phyloP scores from a whole-genome alignment of 2,797 vertebrate species.

The Pipistrellus pipistrellus region DNA sequence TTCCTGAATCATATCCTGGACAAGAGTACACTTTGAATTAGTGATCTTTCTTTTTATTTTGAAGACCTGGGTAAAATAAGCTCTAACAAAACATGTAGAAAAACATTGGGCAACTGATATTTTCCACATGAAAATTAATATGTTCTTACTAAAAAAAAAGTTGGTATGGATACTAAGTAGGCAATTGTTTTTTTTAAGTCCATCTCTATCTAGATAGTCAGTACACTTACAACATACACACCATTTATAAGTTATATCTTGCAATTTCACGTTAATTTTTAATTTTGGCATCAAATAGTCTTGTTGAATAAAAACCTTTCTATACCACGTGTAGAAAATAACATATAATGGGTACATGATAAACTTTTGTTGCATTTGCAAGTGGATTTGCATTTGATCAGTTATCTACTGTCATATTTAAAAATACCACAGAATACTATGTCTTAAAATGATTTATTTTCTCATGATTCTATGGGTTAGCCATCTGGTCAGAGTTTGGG shows the following conservation, averaged over 20 bases:
- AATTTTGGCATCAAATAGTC: background rate
- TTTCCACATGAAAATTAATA: background rate
- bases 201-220: background rate
- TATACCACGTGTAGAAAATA: background rate
- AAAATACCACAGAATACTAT: background rate
- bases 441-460: background rate
- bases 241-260: background rate
- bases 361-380: background rate
- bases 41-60: conserved; percentile 6
- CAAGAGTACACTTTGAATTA: background rate
- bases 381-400: background rate
- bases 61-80: background rate
- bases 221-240: background rate
- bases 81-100: background rate
- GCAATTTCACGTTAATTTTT: background rate
- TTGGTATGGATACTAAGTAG: background rate
- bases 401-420: background rate
- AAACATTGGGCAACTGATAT: background rate
- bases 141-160: background rate
- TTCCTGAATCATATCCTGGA: background rate
- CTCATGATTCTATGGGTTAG: background rate
- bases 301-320: background rate
- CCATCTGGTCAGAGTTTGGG: background rate
- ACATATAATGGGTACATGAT: background rate
- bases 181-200: background rate